phyloP scores from a whole-genome alignment of 2,113 vertebrate genomes.

The Aphelocoma coerulescens region DNA sequence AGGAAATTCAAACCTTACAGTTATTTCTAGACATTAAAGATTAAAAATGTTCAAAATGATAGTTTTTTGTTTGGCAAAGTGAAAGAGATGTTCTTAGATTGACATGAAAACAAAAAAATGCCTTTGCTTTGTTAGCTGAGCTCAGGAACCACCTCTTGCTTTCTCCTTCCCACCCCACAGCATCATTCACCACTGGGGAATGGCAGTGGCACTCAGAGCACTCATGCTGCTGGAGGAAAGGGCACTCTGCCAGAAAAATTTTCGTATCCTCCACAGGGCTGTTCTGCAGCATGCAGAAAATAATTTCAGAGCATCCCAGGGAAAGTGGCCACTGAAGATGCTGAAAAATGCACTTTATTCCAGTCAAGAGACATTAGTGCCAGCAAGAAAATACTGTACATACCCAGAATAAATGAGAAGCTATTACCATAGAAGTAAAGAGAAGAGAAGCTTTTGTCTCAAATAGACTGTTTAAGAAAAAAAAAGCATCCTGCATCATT shows the following conservation, averaged over 20 bases:
- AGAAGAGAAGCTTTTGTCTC: neutral
- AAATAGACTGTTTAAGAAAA: neutral
- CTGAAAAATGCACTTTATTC: neutral
- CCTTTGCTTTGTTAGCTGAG: neutral
- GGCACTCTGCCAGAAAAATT: neutral
- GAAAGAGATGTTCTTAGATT: neutral
- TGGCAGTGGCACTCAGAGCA: neutral
- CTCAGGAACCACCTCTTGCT: neutral
- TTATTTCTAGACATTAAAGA: neutral
- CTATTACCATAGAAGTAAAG: neutral
- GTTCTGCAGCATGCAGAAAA: neutral
- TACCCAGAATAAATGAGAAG: neutral
- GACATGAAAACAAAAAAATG: neutral
- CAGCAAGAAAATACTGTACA: neutral
- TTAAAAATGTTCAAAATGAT: neutral
- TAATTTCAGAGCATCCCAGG: neutral
- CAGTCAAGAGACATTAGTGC: neutral
- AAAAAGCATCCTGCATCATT: neutral
- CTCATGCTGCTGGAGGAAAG: neutral
- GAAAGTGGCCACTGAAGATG: neutral
- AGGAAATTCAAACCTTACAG: neutral
- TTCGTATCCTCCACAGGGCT: neutral
- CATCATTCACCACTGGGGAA: neutral
- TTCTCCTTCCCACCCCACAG: neutral
- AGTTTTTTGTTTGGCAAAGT: neutral